Percentiles rank a stretch among this genome's conserved stretches.
Evolutionary conservation across 2,113 vertebrate genomes (phyloP).

Genomic region (Malurus elegans): DNA sequence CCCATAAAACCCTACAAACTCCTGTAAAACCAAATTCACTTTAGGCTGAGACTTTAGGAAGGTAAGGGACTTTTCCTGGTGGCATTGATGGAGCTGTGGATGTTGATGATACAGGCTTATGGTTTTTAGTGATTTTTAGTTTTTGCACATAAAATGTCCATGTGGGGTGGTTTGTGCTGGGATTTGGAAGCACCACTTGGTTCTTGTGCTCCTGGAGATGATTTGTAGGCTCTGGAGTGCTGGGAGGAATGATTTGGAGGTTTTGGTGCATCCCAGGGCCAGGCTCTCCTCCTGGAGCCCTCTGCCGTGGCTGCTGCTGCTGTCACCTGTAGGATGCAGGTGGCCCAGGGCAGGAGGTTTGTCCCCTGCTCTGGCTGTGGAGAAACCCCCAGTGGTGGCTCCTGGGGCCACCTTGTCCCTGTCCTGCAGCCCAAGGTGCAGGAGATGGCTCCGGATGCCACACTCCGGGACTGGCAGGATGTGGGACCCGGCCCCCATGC

Average conservation of each 20-base stretch:
- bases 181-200: rapidly evolving
- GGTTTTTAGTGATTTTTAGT: background rate
- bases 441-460: rapidly evolving
- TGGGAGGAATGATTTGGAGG: background rate
- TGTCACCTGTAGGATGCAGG: background rate
- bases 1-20: background rate
- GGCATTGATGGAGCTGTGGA: background rate
- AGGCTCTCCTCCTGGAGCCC: background rate
- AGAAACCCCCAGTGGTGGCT: background rate
- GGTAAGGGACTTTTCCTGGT: background rate
- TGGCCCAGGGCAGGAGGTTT: background rate
- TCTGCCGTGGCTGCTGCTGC: background rate
- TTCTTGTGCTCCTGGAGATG: background rate
- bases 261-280: background rate
- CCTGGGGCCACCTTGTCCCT: background rate
- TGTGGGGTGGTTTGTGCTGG: background rate
- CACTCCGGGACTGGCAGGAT: rapidly evolving
- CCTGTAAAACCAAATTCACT: background rate
- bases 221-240: background rate
- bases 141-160: background rate
- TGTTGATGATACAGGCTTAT: background rate
- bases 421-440: background rate
- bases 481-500: background rate
- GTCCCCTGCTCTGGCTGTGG: background rate
- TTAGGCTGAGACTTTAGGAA: background rate